Evolutionary conservation across 2,113 vertebrate species (phyloP), one percentile per base, ranked within the genome.

Genomic region (Panurus biarmicus): DNA sequence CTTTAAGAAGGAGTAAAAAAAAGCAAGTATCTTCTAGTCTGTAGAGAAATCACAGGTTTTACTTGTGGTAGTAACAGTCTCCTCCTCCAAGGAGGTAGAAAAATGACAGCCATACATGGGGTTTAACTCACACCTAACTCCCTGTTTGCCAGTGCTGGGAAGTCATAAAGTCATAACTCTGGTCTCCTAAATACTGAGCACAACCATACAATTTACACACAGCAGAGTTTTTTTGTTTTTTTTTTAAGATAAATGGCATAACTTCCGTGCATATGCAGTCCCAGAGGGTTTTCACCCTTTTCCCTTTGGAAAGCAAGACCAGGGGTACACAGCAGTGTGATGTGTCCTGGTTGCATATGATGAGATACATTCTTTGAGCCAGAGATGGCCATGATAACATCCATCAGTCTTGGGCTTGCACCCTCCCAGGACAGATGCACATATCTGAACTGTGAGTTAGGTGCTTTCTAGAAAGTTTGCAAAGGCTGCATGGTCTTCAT

Each of bases 301-400:
- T 45, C 23, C 3, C 2, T 61, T 80, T 54, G 31, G 70, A 31
- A 72, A 67, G 35, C 36, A 44, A 22, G 38, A 11, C 4, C 0
- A 2, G 35, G 29, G 6, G 3, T 58, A 8, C 12, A 6, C 38
- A 38, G 78, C 29, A 36, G 44, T 25, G 16, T 1, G 7, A 22
- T 31, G 25, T 21, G 16, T 73, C 19, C 10, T 0, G 0, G 18
- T 42, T 85, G 23, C 1, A 0, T 31, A 6, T 17, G 44, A 25
- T 64, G 36, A 69, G 57, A 31, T 47, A 3, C 0, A 4, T 36
- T 83, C 26, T 76, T 87, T 40, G 82, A 87, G 58, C 23, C 78
- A 79, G 66, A 45, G 74, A 5, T 53, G 71, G n/a, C 33, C 8
- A 1, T 22, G 64, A 36, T n/a, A n/a, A n/a, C 0, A 15, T 65